Conservation (phyloP, 2,113 vertebrate genomes). For the Semnornis frantzii region DNA sequence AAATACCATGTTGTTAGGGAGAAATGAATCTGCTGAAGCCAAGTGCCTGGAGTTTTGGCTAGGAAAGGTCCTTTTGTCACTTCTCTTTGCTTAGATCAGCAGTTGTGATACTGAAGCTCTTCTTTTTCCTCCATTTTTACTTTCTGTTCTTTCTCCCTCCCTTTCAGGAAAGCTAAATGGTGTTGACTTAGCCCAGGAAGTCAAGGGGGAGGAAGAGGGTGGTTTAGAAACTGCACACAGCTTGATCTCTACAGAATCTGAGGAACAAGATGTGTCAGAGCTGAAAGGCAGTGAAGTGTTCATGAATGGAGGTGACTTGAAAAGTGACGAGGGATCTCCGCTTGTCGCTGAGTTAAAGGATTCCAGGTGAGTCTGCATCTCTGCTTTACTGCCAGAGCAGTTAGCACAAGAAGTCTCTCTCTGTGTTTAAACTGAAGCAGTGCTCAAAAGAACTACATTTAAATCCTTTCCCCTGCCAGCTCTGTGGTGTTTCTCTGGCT, state of each 20-base stretch:
- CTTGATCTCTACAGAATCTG: not conserved
- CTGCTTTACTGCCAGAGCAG: not conserved
- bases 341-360: constrained; percentile 64
- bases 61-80: not conserved
- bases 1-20: not conserved
- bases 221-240: not conserved
- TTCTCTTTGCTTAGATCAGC: not conserved
- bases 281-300: constrained; percentile 44
- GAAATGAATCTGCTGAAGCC: not conserved
- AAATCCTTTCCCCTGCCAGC: not conserved
- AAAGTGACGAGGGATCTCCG: constrained; percentile 58
- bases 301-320: constrained; percentile 76
- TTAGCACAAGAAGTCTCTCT: not conserved
- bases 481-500: not conserved
- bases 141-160: rapidly evolving
- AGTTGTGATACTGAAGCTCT: not conserved
- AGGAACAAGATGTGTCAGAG: not conserved
- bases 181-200: not conserved
- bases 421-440: not conserved
- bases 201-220: not conserved
- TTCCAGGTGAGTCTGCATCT: constrained; percentile 67
- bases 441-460: not conserved
- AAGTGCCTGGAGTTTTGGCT: not conserved
- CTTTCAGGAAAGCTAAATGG: constrained; percentile 50
- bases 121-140: not conserved